Conservation (phyloP, 2,113 vertebrate species). For the Proterorhinus semilunaris region DNA sequence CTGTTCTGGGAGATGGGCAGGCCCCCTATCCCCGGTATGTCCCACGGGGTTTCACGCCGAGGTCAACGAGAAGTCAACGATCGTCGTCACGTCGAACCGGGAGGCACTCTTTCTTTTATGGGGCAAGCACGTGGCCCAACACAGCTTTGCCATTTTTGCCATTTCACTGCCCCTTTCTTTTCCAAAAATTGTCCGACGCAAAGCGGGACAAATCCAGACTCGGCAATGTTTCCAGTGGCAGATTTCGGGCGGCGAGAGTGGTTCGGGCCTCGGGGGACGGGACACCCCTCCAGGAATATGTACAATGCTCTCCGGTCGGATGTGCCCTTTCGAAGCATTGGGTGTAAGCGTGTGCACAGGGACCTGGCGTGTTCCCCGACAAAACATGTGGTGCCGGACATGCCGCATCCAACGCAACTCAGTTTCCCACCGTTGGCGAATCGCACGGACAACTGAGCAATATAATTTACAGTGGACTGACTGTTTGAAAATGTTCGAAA, state of each 20-base stretch:
- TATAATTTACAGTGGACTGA: too few species aligned
- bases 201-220: conserved; percentile 49
- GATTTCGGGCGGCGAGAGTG: conserved; percentile 66
- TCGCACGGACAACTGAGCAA: not conserved
- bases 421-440: conserved; percentile 1
- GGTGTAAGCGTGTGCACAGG: conserved; percentile 36
- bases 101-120: conserved; percentile 39
- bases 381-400: not conserved
- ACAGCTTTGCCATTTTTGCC: conserved; percentile 25
- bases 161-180: not conserved
- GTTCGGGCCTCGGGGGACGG: conserved; percentile 38
- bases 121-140: conserved; percentile 26
- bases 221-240: conserved; percentile 41
- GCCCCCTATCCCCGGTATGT: conserved; percentile 58
- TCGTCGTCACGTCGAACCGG: conserved; percentile 46
- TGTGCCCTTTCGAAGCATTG: conserved; percentile 51
- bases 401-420: not conserved
- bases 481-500: conserved; percentile 29
- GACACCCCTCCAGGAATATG: conserved; percentile 57
- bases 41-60: conserved; percentile 48
- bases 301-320: conserved; percentile 60
- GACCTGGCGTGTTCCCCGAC: conserved; percentile 17
- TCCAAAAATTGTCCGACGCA: conserved; percentile 39
- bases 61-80: conserved; percentile 56
- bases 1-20: conserved; percentile 49